Conservation (phyloP, 2,113 vertebrate genomes). For the Grammomys surdaster region DNA sequence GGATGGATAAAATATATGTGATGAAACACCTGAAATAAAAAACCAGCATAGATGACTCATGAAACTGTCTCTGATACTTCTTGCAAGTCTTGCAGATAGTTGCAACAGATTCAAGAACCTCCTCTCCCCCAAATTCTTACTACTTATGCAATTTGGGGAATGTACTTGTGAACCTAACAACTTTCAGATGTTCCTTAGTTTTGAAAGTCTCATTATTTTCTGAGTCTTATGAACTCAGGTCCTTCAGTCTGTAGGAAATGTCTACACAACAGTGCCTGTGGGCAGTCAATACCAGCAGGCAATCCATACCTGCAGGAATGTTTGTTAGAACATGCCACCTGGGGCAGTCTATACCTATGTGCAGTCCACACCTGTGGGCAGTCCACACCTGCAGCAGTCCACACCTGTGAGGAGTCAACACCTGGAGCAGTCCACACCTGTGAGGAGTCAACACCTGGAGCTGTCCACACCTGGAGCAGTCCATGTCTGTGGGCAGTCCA, state of each 20-base stretch:
- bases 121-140: neutral
- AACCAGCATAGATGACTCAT: neutral
- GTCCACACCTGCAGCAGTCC: neutral
- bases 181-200: neutral
- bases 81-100: neutral
- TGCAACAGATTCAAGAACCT: neutral
- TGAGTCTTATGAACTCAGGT: neutral
- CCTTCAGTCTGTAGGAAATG: neutral
- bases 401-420: neutral
- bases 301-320: no score
- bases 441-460: neutral
- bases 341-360: neutral
- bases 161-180: neutral
- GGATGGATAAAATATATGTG: neutral
- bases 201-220: neutral
- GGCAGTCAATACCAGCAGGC: no score
- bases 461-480: neutral
- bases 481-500: neutral
- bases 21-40: neutral
- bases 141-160: neutral
- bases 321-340: no score
- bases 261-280: neutral
- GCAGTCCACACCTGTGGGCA: neutral
- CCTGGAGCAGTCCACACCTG: neutral
- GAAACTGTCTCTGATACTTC: neutral